These are phyloP conservation scores for Xyrauchen texanus DNA, from an alignment of 2,113 vertebrate genomes.

Conservation along the genomic window DNA sequence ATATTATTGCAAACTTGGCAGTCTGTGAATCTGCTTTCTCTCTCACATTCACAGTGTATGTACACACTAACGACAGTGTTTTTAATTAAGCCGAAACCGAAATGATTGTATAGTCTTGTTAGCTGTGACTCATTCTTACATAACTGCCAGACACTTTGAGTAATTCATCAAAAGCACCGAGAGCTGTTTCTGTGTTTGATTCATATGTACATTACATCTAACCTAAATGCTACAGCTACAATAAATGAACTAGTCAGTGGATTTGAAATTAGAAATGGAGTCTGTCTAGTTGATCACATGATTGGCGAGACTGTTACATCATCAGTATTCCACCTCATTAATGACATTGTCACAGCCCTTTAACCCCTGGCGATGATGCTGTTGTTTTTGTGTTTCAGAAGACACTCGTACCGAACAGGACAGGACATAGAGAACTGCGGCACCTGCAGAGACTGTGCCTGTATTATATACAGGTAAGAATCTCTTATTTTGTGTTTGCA, in stretches of 20 bases:
- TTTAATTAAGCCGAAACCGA: slow-evolving; percentile 26
- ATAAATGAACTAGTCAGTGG: no score
- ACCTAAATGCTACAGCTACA: no score
- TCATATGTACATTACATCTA: no score
- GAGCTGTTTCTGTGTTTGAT: not conserved
- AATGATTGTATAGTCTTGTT: slow-evolving; percentile 11
- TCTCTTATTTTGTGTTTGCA: not conserved
- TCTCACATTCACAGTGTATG: not conserved
- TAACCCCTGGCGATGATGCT: not conserved
- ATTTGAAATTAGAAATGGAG: no score
- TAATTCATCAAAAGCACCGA: not conserved
- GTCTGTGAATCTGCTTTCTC: not conserved
- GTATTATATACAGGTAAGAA: slow-evolving; percentile 87
- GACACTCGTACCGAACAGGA: slow-evolving; percentile 82
- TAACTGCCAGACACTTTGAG: slow-evolving; percentile 20
- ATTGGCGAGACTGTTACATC: no score
- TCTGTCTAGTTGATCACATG: not conserved
- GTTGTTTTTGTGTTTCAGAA: slow-evolving; percentile 68
- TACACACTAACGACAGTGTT: not conserved
- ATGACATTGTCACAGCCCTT: no score
- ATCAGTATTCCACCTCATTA: no score
- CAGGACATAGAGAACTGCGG: slow-evolving; percentile 88
- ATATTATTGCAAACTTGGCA: not conserved
- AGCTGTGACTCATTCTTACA: slow-evolving; percentile 31
- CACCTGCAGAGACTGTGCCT: slow-evolving; percentile 86